Conservation (phyloP, 2,888 invertebrate species). For the Cephus rjabovi region DNA sequence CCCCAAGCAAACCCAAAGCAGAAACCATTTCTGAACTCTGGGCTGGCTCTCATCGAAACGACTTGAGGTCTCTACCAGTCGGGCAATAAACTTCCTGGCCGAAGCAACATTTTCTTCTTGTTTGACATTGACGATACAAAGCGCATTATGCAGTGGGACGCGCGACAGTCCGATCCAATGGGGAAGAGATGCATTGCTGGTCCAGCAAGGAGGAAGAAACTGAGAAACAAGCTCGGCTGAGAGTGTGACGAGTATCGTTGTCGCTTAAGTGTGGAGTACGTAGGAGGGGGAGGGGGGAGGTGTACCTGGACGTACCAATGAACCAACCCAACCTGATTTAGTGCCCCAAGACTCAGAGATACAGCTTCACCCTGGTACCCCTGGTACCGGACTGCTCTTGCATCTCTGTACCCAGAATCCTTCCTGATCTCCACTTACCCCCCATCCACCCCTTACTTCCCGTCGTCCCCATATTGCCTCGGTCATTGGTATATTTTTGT, state of each 20-base stretch:
- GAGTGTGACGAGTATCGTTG: background rate
- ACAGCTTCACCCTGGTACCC: background rate
- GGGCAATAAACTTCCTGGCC: background rate
- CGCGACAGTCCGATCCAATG: background rate
- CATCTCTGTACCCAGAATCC: background rate
- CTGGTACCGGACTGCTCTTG: background rate
- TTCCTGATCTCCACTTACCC: background rate
- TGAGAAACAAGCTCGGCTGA: background rate
- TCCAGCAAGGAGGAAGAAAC: background rate
- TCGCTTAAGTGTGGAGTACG: background rate
- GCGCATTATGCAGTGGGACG: slow-evolving; percentile 45
- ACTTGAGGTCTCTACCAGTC: background rate
- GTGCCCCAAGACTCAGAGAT: slow-evolving; percentile 43
- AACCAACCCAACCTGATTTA: slow-evolving; percentile 58
- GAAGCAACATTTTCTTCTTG: background rate
- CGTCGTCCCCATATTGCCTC: background rate
- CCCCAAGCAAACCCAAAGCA: background rate
- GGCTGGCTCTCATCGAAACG: background rate
- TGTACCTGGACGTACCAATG: background rate
- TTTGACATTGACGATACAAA: slow-evolving; percentile 45
- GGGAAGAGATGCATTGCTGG: background rate
- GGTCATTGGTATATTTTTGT: background rate
- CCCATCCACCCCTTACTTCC: background rate
- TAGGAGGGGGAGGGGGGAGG: background rate
- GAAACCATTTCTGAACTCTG: background rate